phyloP scores from a whole-genome alignment of 2,797 vertebrate genomes.

The Corythornis leucogaster region DNA sequence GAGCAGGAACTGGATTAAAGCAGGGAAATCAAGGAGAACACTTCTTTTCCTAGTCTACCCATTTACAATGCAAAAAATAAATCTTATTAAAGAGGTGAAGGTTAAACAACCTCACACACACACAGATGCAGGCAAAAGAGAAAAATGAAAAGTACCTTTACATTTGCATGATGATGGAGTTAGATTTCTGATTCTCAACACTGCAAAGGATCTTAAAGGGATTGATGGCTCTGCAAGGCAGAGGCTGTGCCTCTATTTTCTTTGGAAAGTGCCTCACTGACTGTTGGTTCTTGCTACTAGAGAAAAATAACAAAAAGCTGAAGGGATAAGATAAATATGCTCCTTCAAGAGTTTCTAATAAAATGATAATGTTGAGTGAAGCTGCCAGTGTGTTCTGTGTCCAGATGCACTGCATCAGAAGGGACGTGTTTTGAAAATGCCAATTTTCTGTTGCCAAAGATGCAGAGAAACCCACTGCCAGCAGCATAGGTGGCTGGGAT shows the following conservation, averaged over 20 bases:
- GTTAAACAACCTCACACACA: neutral
- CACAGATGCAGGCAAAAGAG: neutral
- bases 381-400: neutral
- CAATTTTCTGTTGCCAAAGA: slow-evolving; percentile 34
- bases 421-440: slow-evolving; percentile 56
- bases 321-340: slow-evolving; percentile 37
- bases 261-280: slow-evolving; percentile 12
- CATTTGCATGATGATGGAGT: neutral
- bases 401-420: slow-evolving; percentile 49
- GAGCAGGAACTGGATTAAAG: neutral
- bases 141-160: slow-evolving; percentile 26
- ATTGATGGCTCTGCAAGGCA: slow-evolving; percentile 11
- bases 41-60: neutral
- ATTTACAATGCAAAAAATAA: neutral
- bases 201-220: neutral
- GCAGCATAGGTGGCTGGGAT: neutral
- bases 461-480: neutral
- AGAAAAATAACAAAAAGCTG: slow-evolving; percentile 40
- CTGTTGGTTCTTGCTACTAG: slow-evolving; percentile 44
- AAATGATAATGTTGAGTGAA: neutral
- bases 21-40: neutral
- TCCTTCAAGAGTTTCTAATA: slow-evolving; percentile 44
- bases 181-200: slow-evolving; percentile 16
- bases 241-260: slow-evolving; percentile 20
- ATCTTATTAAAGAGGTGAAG: neutral